Evolutionary conservation across 1,140 invertebrate species (phyloP), one percentile per base, ranked within the genome.

Genomic region (Drosophila triauraria): DNA sequence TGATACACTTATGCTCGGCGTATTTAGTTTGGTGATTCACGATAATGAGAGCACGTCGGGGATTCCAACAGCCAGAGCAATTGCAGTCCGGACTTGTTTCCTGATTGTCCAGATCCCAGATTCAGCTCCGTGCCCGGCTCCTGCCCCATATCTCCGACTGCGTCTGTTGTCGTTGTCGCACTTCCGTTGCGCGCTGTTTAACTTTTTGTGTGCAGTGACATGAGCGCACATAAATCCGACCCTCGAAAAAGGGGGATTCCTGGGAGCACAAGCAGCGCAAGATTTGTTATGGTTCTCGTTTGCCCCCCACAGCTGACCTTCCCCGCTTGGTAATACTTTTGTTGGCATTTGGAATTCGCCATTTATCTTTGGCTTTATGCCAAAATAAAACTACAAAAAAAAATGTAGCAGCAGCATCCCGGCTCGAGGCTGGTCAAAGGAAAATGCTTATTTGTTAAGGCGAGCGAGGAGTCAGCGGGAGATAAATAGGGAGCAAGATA

Each of bases 301-400:
- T 46, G 35, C 20, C 20, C 23, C 23, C 60, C 40, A 38, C 17
- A 7, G 46, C 44, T 83, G 84, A 88, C 84, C 84, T 84, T 88
- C 54, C 20, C 67, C 64, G 61, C 61, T 78, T 81, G 82, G 72
- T 74, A 75, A 75, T 88, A 88, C 79, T 88, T 83, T 51, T 75
- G 67, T 78, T 80, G 85, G 80, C 84, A 84, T 84, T 87, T 84
- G 83, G 58, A 75, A 87, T 79, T 88, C 54, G 69, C 80, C 84
- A 88, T 88, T 88, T 88, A 90, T 88, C 84, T 84, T 78, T 90
- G 85, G 84, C 84, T 84, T 84, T 84, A 84, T 88, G 84, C 84
- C 84, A 88, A 82, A 75, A 71, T 57, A 79, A 67, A 78, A 75
- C 64, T 70, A 61, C 57, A 48, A 78, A 40, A 23, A 48, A 61